Percentiles rank a stretch among this genome's conserved stretches.
These are phyloP conservation scores for Pluvianellus socialis DNA, from an alignment of 2,113 vertebrate species.

Conservation along the genomic window DNA sequence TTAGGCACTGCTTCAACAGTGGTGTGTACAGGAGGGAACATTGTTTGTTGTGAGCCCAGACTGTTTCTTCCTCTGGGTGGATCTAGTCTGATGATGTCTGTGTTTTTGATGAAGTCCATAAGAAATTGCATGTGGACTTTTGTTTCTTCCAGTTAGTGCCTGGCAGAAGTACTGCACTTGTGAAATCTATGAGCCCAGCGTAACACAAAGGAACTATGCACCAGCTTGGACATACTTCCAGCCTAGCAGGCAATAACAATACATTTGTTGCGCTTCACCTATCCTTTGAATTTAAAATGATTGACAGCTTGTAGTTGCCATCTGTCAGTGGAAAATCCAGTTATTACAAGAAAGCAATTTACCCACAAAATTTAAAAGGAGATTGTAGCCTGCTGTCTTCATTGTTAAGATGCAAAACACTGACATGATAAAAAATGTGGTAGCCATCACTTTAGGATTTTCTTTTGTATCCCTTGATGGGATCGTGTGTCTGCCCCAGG, in stretches of 20 bases:
- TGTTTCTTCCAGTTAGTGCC: neutral
- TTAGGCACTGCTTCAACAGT: neutral
- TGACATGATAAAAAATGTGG: neutral
- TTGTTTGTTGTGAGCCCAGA: rapidly evolving
- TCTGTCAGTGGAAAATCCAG: constrained; percentile 43
- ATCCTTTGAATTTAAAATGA: constrained; percentile 36
- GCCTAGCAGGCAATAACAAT: constrained; percentile 38
- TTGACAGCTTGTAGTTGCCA: constrained; percentile 58
- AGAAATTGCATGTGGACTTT: neutral
- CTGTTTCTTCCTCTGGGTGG: neutral
- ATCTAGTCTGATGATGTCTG: neutral
- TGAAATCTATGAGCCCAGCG: neutral
- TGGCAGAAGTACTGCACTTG: neutral
- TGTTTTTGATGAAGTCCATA: neutral
- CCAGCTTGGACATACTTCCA: constrained; percentile 13
- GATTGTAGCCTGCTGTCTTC: neutral
- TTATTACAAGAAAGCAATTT: constrained; percentile 54
- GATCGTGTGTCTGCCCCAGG: neutral
- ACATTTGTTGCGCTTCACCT: neutral
- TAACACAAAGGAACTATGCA: neutral
- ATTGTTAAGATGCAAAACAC: constrained; percentile 36
- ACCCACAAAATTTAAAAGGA: constrained; percentile 1
- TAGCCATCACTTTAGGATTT: neutral
- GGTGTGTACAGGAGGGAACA: neutral
- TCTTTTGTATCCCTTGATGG: neutral